Evolutionary conservation across 2,113 vertebrate species (phyloP).

Genomic region (Hippocampus barbouri): DNA sequence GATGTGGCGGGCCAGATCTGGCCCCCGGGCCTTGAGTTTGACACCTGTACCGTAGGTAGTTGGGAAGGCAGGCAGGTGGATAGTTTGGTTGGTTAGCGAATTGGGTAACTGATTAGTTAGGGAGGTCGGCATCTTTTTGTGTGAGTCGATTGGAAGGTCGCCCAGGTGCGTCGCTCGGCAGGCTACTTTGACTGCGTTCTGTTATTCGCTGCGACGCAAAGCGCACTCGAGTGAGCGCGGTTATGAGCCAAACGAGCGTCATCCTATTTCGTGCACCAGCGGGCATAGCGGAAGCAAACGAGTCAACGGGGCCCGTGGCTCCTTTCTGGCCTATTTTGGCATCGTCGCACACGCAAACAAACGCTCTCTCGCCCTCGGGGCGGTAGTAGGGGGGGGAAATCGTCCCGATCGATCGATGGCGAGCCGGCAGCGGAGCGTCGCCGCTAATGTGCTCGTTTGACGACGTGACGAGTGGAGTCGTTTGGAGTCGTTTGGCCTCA

Average conservation of each 20-base stretch:
- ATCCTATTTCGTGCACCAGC: constrained; percentile 45
- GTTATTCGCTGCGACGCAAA: background rate
- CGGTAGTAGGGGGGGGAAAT: background rate
- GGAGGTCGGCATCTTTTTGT: background rate
- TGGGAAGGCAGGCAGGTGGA: no score
- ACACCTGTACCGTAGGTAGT: no score
- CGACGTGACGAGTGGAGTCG: background rate
- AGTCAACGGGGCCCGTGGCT: background rate
- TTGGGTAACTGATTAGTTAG: no score
- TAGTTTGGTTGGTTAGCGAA: no score
- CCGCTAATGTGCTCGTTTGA: background rate
- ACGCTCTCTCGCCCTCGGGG: background rate
- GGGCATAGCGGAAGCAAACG: constrained; percentile 30
- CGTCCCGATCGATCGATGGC: background rate
- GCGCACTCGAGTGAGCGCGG: constrained; percentile 7
- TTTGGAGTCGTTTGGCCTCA: background rate
- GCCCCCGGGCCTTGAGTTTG: no score
- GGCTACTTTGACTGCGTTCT: background rate
- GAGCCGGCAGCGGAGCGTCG: background rate
- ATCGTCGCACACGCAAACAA: background rate
- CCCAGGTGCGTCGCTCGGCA: background rate
- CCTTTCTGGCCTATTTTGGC: background rate
- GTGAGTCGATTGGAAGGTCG: no score
- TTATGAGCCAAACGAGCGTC: constrained; percentile 42
- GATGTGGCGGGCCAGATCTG: no score